Conservation (phyloP, 2,888 invertebrate genomes). For the Dione juno region DNA sequence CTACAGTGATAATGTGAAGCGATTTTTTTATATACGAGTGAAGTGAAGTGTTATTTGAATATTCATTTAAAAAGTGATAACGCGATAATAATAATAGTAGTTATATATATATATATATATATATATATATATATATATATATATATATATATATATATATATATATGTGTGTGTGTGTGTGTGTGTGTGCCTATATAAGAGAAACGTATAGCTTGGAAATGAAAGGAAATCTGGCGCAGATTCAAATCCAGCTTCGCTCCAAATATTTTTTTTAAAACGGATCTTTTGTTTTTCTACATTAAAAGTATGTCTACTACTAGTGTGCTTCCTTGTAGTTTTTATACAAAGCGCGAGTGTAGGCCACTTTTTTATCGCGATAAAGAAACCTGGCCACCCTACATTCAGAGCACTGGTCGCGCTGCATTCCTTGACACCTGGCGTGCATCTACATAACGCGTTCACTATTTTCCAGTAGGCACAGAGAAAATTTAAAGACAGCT, state of each 20-base stretch:
- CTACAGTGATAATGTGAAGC: not conserved
- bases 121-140: too few relatives aligned
- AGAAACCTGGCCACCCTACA: constrained; percentile 42
- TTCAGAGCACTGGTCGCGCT: constrained; percentile 53
- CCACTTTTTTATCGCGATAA: constrained; percentile 20
- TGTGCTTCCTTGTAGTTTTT: constrained; percentile 8
- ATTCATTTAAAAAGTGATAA: too few relatives aligned
- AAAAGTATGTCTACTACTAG: not conserved
- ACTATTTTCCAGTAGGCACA: constrained; percentile 41
- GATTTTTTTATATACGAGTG: not conserved
- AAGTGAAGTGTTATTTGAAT: too few relatives aligned
- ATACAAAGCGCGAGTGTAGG: constrained; percentile 10
- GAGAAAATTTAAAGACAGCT: constrained; percentile 35
- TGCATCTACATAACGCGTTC: constrained; percentile 46
- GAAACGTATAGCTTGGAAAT: too few relatives aligned
- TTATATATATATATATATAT: too few relatives aligned
- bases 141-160: too few relatives aligned
- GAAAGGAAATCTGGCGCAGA: not conserved
- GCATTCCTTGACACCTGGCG: constrained; percentile 66
- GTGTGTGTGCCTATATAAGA: too few relatives aligned
- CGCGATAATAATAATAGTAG: too few relatives aligned
- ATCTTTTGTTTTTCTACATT: not conserved
- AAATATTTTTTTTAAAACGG: not conserved
- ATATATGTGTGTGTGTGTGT: too few relatives aligned
- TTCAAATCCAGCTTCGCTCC: not conserved